Base-by-base conservation (phyloP, 2,888 invertebrate species). In the Nesidiocoris tenuis region DNA sequence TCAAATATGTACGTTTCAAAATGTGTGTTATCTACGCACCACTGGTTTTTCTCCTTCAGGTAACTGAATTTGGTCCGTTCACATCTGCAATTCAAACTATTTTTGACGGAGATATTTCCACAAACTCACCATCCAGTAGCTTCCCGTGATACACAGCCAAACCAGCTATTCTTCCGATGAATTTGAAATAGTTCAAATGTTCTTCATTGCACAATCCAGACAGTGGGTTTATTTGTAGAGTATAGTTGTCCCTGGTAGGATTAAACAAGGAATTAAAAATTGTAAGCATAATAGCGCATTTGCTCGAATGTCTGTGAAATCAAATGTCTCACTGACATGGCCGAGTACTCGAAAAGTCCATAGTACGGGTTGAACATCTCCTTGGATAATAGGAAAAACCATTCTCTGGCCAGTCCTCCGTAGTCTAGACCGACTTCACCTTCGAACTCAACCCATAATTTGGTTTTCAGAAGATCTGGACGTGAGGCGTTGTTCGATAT, bases 301-400 rank as follows among this genome's bases (percentile, higher is more conserved):
- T 12, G 55, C 55, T 55, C 55, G 55, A 16, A 55, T 12, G 12
- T 55, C 16, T 55, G 16, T 55, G 55, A n/a, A n/a, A n/a, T n/a
- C n/a, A n/a, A n/a, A 39, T 39, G 39, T 39, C 12, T 39, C 39
- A 87, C 91, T 87, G 85, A 92, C 98, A 97, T 97, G 2, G 98
- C 98, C 0, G 98, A 98, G 87, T 99, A 99, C 86, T 99, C 98
- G 86, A 99, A 99, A 74, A 99, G 88, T 0, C 98, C 98, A 85
- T 99, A 99, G 85, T 98, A 99, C 0, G 99, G 99, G 87, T 99
- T 99, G 86, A 99, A 99, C 96, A 99, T 98, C 87, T 99, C 98
- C 85, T 97, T 97, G 0, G 98, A 98, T 12, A 99, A 86, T 23
- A 98, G 88, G 87, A 97, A 99, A 87, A 99, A 99, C 97, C 98